Evolutionary conservation across 2,797 vertebrate species (phyloP).

Genomic region (Phataginus tetradactyla): DNA sequence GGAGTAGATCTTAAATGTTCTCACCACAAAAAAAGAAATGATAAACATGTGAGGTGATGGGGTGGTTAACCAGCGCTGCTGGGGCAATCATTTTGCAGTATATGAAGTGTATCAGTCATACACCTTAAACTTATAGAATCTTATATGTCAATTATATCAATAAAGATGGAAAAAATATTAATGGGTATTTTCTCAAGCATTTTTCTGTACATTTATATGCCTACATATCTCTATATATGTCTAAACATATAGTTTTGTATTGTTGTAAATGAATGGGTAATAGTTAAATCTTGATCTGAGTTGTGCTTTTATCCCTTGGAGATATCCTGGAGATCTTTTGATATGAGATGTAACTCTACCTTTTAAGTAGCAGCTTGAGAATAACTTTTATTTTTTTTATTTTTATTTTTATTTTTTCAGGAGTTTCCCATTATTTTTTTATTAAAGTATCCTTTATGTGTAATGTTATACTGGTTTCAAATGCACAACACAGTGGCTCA

Average conservation of each 20-base stretch:
- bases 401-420: too few relatives aligned
- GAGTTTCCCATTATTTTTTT: too few relatives aligned
- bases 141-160: not conserved
- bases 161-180: not conserved
- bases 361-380: not conserved
- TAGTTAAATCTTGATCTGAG: not conserved
- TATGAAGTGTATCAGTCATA: not conserved
- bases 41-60: not conserved
- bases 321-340: not conserved
- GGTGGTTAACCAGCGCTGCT: not conserved
- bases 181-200: constrained; percentile 9
- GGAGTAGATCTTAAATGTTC: not conserved
- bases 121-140: too few relatives aligned
- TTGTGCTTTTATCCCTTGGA: constrained; percentile 5
- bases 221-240: not conserved
- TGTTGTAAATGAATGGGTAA: not conserved
- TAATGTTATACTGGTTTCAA: too few relatives aligned
- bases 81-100: not conserved
- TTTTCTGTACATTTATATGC: constrained; percentile 16
- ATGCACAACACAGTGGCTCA: too few relatives aligned
- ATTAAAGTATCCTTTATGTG: too few relatives aligned
- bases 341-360: not conserved
- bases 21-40: not conserved
- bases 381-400: too few relatives aligned
- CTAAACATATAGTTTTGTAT: not conserved